phyloP scores from a whole-genome alignment of 64 coral and sea anemone species.

The Orbicella faveolata region DNA sequence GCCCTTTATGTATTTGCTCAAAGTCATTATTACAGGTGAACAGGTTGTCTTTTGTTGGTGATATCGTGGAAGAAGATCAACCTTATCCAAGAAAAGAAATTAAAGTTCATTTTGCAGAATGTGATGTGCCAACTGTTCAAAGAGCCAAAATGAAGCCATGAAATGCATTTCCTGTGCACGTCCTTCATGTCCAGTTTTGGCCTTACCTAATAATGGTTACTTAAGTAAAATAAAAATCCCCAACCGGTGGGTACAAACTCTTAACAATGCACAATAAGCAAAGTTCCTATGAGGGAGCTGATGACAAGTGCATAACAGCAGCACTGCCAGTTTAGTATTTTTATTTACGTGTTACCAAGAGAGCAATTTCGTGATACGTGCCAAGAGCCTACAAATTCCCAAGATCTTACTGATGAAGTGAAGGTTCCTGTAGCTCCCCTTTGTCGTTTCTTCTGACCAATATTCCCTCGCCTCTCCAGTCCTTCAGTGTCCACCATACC shows the following conservation, averaged over 20 bases:
- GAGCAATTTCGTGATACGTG: neutral
- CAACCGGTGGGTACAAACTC: neutral
- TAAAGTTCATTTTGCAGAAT: neutral
- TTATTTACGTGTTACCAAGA: neutral
- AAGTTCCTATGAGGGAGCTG: neutral
- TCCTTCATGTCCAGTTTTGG: neutral
- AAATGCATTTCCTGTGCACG: neutral
- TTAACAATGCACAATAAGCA: neutral
- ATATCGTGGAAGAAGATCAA: no score
- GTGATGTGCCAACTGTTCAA: neutral
- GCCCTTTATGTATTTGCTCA: no score
- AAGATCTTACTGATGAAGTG: slow-evolving; percentile 38
- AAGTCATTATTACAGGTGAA: no score
- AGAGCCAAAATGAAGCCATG: neutral
- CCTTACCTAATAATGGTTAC: neutral
- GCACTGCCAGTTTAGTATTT: neutral
- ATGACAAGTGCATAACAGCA: neutral
- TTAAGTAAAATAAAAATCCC: neutral
- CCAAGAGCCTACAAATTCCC: neutral
- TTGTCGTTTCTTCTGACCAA: slow-evolving; percentile 23
- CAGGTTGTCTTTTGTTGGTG: no score
- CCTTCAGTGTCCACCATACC: slow-evolving; percentile 54
- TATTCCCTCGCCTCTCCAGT: slow-evolving; percentile 30
- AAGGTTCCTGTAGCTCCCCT: slow-evolving; percentile 32
- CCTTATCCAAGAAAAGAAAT: neutral